A percentile compares a stretch with the other conserved stretches of the same genome.
phyloP scores from a whole-genome alignment of 2,888 invertebrate genomes.

The Ischnura elegans region DNA sequence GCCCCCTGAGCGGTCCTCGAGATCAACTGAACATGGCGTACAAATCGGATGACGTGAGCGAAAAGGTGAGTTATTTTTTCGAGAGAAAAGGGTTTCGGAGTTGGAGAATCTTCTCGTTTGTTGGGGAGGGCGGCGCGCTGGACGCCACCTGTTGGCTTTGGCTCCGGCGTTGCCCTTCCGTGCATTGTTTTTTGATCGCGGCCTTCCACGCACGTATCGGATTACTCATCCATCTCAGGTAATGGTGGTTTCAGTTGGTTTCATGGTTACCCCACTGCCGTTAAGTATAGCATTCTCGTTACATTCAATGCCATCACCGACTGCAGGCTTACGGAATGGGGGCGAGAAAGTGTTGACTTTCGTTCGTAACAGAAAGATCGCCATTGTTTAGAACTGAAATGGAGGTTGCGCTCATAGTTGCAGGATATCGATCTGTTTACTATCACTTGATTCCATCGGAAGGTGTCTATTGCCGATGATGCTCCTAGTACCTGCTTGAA shows the following conservation, averaged over 20 bases:
- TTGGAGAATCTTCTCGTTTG: neutral
- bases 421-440: too few species aligned
- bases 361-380: too few species aligned
- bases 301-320: too few species aligned
- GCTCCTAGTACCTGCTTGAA: too few species aligned
- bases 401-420: too few species aligned
- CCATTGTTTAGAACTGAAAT: too few species aligned
- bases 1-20: neutral
- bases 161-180: neutral
- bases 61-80: neutral
- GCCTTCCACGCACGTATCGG: neutral
- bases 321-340: too few species aligned
- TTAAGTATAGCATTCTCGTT: too few species aligned
- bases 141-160: conserved; percentile 62
- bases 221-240: neutral
- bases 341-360: too few species aligned
- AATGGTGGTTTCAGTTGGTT: neutral
- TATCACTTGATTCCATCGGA: too few species aligned
- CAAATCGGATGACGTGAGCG: conserved; percentile 2
- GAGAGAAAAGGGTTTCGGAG: neutral
- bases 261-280: neutral
- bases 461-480: too few species aligned
- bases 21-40: neutral
- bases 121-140: neutral
- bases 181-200: neutral